Evolutionary conservation across 2,888 invertebrate genomes (phyloP).

Genomic region (Mesorhabditis sp.): DNA sequence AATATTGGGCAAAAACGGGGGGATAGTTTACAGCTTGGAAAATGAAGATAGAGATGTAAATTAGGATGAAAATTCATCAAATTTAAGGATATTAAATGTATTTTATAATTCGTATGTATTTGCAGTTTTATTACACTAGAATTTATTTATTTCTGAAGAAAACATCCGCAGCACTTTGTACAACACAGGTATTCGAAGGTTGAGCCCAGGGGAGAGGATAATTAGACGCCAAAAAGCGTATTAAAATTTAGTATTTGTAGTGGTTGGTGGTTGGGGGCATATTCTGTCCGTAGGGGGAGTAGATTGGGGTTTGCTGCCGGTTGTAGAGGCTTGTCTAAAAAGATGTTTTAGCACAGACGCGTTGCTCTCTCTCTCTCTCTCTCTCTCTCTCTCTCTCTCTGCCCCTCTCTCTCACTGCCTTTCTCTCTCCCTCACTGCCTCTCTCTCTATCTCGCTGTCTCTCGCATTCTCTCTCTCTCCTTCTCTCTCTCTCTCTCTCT

Average conservation of each 20-base stretch:
- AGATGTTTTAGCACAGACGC: neutral
- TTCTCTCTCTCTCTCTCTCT: neutral
- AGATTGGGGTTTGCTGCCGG: conserved; percentile 4
- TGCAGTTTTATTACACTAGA: too few relatives aligned
- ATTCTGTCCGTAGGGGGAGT: neutral
- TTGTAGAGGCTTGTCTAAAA: conserved; percentile 6
- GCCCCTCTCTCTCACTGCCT: neutral
- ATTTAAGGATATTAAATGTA: too few relatives aligned
- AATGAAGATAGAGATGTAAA: too few relatives aligned
- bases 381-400: neutral
- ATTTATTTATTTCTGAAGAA: too few relatives aligned
- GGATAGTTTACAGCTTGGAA: too few relatives aligned
- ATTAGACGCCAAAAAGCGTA: too few relatives aligned
- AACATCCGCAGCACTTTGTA: too few relatives aligned
- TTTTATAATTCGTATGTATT: too few relatives aligned
- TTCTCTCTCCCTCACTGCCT: neutral
- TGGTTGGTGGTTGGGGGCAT: neutral
- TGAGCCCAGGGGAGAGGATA: too few relatives aligned
- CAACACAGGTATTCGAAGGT: too few relatives aligned
- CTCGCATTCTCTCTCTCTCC: neutral
- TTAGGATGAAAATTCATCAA: too few relatives aligned
- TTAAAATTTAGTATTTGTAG: neutral
- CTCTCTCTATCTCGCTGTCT: neutral
- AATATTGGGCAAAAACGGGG: too few relatives aligned
- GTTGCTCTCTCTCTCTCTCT: neutral